These are phyloP conservation scores for Knipowitschia caucasica DNA, from an alignment of 2,797 vertebrate species.

Conservation along the genomic window DNA sequence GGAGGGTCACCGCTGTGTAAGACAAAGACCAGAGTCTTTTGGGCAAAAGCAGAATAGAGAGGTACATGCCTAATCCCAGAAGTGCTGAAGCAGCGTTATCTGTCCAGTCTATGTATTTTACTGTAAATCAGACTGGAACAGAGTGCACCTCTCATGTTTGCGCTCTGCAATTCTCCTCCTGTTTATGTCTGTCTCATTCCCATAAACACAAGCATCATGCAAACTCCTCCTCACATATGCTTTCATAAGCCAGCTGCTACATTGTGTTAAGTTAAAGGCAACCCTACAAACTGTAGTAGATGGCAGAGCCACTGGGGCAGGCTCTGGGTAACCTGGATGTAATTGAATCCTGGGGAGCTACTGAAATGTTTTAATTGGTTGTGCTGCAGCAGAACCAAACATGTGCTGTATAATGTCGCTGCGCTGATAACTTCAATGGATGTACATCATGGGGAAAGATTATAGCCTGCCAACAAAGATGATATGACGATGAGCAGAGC, in stretches of 20 bases:
- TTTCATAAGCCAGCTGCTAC: constrained; percentile 20
- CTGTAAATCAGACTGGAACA: constrained; percentile 24
- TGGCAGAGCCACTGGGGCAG: constrained; percentile 18
- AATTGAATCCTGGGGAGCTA: constrained; percentile 51
- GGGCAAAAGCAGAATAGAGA: constrained; percentile 45
- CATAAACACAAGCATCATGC: constrained; percentile 10
- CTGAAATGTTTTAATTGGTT: constrained; percentile 40
- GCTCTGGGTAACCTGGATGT: constrained; percentile 48
- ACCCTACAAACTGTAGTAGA: constrained; percentile 9
- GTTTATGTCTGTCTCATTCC: constrained; percentile 22
- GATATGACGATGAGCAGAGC: constrained; percentile 50
- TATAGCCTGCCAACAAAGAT: constrained; percentile 39
- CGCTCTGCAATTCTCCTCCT: constrained; percentile 23
- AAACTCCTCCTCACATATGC: constrained; percentile 24
- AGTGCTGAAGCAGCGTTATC: constrained; percentile 56
- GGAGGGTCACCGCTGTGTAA: constrained; percentile 70
- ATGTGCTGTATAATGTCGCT: constrained; percentile 12
- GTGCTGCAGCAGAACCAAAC: constrained; percentile 40
- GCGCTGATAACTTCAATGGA: constrained; percentile 20
- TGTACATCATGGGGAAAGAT: constrained; percentile 40
- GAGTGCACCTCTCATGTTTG: constrained; percentile 16
- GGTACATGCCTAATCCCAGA: constrained; percentile 38
- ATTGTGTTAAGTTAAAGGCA: constrained; percentile 21
- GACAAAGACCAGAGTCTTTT: constrained; percentile 75
- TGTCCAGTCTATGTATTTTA: constrained; percentile 30